These are phyloP conservation scores for Parotocinclus haroldoi DNA, from an alignment of 2,797 vertebrate genomes.

Conservation along the genomic window DNA sequence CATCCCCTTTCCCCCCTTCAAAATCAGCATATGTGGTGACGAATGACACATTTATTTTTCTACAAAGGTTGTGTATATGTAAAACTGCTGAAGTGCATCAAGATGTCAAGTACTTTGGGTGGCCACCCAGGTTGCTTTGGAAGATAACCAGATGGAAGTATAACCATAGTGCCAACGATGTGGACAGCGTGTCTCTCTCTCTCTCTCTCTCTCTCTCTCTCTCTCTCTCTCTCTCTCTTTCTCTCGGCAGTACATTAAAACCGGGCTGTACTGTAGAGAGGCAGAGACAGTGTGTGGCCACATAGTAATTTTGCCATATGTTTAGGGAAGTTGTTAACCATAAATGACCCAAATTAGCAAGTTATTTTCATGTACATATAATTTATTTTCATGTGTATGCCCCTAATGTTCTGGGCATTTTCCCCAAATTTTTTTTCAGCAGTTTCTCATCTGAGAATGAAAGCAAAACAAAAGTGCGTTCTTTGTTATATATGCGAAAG, in stretches of 20 bases:
- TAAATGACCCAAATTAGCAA: conserved; percentile 41
- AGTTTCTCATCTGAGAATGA: too few relatives aligned
- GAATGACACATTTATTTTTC: conserved; percentile 99
- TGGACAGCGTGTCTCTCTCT: conserved; percentile 54
- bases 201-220: conserved; percentile 18
- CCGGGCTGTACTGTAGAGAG: conserved; percentile 31
- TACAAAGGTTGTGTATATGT: conserved; percentile 99
- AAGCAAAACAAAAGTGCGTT: too few relatives aligned
- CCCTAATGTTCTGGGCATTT: too few relatives aligned
- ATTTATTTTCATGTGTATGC: conserved; percentile 22
- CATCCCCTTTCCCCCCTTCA: conserved; percentile 61
- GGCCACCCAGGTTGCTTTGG: conserved; percentile 99
- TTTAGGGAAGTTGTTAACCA: conserved; percentile 45
- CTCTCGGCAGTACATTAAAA: conserved; percentile 47
- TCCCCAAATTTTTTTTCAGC: too few relatives aligned
- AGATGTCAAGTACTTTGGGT: conserved; percentile 99
- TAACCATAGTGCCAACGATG: conserved; percentile 80
- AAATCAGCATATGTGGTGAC: conserved; percentile 98
- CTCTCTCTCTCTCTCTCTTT: conserved; percentile 27
- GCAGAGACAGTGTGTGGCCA: conserved; percentile 37
- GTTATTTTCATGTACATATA: conserved; percentile 28
- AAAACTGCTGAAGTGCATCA: conserved; percentile 99
- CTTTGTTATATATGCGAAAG: too few relatives aligned
- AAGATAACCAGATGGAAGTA: conserved; percentile 99
- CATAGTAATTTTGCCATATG: conserved; percentile 42